Evolutionary conservation across 2,888 invertebrate genomes (phyloP), one percentile per base, ranked within the genome.

Genomic region (Folsomia manolachei): DNA sequence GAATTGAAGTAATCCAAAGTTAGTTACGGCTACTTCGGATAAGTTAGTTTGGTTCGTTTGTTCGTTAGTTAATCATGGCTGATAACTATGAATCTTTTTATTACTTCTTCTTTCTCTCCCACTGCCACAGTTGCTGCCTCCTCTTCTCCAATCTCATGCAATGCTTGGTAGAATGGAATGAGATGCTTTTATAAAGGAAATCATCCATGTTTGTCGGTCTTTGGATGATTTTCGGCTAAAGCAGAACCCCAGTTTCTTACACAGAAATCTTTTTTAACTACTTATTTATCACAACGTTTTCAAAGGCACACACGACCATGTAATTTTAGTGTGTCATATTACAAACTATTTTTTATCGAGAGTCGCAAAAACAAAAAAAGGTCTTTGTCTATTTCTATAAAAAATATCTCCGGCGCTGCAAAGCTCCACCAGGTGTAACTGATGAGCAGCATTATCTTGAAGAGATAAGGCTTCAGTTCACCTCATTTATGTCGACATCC

Each of bases 21-120:
- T 56, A 56, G 56, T 56, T 56, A 56, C 56, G 18, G 19, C 21
- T 56, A 18, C 21, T 56, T 56, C 56, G 21, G 56, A 56, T 56
- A 56, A 56, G 19, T 56, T 56, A 56, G 56, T 56, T 56, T 56
- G 56, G 56, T 56, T 56, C 56, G 56, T 56, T 56, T 56, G 56
- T 56, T 56, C 56, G 56, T 56, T 56, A 56, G 56, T 56, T 56
- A 56, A 56, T 56, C 56, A 56, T 56, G 56, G 56, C 56, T 56
- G 56, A 56, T 56, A 56, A 56, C 19, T 56, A 56, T 56, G 56
- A 56, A 56, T 56, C 56, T 56, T 56, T 56, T 56, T 56, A 56
- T 56, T 56, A 56, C 56, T 56, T 56, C 56, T 56, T 21, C 51
- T 56, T 56, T 56, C 56, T 56, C 19, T 56, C 11, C 18, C 18